These are phyloP conservation scores for Acanthurus leucopareius DNA, from an alignment of 2,797 vertebrate species.

Conservation along the genomic window DNA sequence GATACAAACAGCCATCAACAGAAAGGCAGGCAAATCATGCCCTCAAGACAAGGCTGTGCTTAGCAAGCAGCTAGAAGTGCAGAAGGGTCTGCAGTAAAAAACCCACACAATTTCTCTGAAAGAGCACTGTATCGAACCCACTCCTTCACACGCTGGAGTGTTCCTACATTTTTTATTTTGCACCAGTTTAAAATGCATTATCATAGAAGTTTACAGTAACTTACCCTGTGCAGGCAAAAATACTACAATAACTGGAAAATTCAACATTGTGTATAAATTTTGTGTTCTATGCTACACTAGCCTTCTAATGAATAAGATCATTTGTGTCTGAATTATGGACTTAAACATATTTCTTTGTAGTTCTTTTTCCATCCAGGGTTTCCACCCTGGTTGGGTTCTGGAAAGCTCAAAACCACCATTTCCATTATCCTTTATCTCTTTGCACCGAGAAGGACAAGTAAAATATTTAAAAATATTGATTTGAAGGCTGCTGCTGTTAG, in stretches of 20 bases:
- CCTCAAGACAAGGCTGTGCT: constrained; percentile 67
- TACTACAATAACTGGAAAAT: neutral
- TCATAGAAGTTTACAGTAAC: neutral
- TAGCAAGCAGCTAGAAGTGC: constrained; percentile 56
- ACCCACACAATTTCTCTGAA: constrained; percentile 26
- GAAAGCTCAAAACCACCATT: neutral
- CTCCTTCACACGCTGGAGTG: constrained; percentile 8
- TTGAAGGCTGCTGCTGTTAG: constrained; percentile 30
- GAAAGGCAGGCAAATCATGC: constrained; percentile 59
- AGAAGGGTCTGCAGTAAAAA: constrained; percentile 48
- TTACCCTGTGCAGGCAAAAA: neutral
- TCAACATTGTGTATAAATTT: neutral
- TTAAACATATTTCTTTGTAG: neutral
- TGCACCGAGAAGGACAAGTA: neutral
- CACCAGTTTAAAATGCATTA: constrained; percentile 11
- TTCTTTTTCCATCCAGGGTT: neutral
- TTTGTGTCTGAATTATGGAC: neutral
- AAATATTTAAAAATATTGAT: constrained; percentile 26
- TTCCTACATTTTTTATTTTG: constrained; percentile 13
- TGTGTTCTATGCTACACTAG: neutral
- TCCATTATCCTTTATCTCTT: constrained; percentile 10
- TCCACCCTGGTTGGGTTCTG: neutral
- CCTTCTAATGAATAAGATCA: neutral
- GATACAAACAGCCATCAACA: constrained; percentile 70
- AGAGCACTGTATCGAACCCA: constrained; percentile 12